Conservation (phyloP, 2,888 invertebrate genomes). For the Catocala nupta region DNA sequence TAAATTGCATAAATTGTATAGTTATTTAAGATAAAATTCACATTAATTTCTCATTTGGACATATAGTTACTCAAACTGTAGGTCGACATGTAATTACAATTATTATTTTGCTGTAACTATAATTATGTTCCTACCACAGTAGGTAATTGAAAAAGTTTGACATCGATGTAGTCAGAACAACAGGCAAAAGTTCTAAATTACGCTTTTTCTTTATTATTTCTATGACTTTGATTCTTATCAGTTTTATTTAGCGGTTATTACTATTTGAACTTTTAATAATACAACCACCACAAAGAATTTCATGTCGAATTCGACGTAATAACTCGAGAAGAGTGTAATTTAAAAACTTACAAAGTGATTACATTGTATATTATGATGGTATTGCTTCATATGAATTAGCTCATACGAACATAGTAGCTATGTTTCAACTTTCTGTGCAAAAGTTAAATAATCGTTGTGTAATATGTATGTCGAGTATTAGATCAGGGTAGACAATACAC, state of each 20-base stretch:
- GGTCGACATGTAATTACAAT: slow-evolving; percentile 63
- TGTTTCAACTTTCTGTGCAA: slow-evolving; percentile 18
- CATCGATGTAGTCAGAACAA: slow-evolving; percentile 66
- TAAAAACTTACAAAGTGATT: slow-evolving; percentile 72
- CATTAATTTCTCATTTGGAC: slow-evolving; percentile 66
- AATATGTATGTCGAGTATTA: slow-evolving; percentile 1
- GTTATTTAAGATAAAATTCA: slow-evolving; percentile 38
- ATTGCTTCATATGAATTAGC: slow-evolving; percentile 36
- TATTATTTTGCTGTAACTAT: slow-evolving; percentile 67
- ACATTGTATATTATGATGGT: slow-evolving; percentile 53
- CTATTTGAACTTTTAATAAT: slow-evolving; percentile 83
- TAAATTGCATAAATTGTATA: slow-evolving; percentile 32
- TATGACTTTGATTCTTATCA: slow-evolving; percentile 75
- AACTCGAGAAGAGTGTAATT: slow-evolving; percentile 59
- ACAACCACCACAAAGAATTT: slow-evolving; percentile 61
- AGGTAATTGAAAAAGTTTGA: slow-evolving; percentile 84
- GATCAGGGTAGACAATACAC: slow-evolving; percentile 8
- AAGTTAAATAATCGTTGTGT: slow-evolving; percentile 21
- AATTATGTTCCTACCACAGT: slow-evolving; percentile 65
- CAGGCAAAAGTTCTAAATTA: slow-evolving; percentile 76
- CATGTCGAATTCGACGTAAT: slow-evolving; percentile 54
- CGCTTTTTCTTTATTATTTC: slow-evolving; percentile 73
- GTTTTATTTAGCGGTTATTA: slow-evolving; percentile 76
- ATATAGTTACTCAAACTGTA: slow-evolving; percentile 51
- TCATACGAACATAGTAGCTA: slow-evolving; percentile 19